Conservation (phyloP, 2,888 invertebrate genomes). For the Andrena haemorrhoa region DNA sequence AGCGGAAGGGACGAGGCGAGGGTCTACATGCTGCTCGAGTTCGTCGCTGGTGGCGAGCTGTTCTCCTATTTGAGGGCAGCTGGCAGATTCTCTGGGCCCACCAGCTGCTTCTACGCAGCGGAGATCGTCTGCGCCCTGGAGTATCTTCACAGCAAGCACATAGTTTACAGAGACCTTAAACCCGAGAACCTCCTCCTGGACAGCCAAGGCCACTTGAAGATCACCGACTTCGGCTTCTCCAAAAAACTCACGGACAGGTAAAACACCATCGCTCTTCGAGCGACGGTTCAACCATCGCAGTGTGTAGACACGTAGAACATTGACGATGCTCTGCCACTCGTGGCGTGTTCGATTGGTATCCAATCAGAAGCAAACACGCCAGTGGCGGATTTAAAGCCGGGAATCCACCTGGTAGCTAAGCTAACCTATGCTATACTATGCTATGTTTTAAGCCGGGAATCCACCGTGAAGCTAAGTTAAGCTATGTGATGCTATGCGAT, state of each 20-base stretch:
- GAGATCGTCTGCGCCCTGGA: conserved; percentile 98
- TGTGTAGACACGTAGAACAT: no score
- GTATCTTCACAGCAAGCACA: conserved; percentile 95
- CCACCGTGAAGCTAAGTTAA: no score
- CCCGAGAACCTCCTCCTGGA: conserved; percentile 98
- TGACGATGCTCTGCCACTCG: no score
- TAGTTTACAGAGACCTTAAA: conserved; percentile 95
- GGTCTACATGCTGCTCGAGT: conserved; percentile 99
- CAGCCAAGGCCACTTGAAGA: conserved; percentile 97
- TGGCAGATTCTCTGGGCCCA: conserved; percentile 94
- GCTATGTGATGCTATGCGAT: no score
- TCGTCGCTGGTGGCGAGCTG: conserved; percentile 98
- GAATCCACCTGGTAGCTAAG: no score
- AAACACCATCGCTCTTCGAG: background rate
- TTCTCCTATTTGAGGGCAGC: conserved; percentile 98
- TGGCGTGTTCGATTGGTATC: background rate
- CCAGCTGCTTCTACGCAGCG: conserved; percentile 96
- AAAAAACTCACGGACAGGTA: conserved; percentile 95
- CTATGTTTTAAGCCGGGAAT: no score
- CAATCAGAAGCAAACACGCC: background rate
- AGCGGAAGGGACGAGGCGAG: conserved; percentile 95
- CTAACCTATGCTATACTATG: no score
- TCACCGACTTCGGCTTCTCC: conserved; percentile 99
- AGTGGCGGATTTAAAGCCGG: no score
- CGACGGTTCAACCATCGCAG: background rate